Evolutionary conservation across 2,888 invertebrate species (phyloP).

Genomic region (Plagodis dolabraria): DNA sequence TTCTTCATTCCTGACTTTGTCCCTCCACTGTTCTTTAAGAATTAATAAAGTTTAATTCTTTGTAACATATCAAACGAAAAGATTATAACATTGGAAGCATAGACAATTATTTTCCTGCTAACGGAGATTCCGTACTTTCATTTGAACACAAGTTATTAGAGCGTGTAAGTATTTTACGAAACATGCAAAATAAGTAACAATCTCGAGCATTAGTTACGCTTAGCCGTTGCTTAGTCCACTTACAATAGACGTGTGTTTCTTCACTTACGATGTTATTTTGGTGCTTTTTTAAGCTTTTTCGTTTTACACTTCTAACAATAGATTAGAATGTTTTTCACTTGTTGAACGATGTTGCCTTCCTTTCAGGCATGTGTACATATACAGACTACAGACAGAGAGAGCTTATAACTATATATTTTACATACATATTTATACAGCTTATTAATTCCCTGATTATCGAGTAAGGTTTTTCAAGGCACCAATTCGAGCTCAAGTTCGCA

Average conservation of each 20-base stretch:
- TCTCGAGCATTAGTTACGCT: constrained; percentile 83
- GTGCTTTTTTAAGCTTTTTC: background rate
- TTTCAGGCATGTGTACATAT: no score
- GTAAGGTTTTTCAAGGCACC: no score
- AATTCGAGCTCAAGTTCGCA: no score
- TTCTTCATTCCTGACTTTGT: no score
- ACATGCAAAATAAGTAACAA: constrained; percentile 84
- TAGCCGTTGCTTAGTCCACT: constrained; percentile 71
- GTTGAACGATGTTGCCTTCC: no score
- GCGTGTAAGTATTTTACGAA: constrained; percentile 83
- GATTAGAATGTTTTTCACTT: no score
- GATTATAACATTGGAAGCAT: constrained; percentile 26
- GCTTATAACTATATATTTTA: no score
- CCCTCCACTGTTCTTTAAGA: no score
- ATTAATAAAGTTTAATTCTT: constrained; percentile 1
- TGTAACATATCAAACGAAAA: background rate
- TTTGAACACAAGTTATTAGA: constrained; percentile 75
- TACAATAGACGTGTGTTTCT: constrained; percentile 75
- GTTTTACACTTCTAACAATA: background rate
- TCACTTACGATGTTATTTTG: constrained; percentile 47
- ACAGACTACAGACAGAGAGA: no score
- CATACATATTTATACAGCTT: no score
- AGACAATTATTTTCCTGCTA: constrained; percentile 4
- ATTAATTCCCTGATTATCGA: no score
- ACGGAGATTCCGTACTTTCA: constrained; percentile 75